These are phyloP conservation scores for Augochlora pura DNA, from an alignment of 1,140 invertebrate genomes.

Conservation along the genomic window DNA sequence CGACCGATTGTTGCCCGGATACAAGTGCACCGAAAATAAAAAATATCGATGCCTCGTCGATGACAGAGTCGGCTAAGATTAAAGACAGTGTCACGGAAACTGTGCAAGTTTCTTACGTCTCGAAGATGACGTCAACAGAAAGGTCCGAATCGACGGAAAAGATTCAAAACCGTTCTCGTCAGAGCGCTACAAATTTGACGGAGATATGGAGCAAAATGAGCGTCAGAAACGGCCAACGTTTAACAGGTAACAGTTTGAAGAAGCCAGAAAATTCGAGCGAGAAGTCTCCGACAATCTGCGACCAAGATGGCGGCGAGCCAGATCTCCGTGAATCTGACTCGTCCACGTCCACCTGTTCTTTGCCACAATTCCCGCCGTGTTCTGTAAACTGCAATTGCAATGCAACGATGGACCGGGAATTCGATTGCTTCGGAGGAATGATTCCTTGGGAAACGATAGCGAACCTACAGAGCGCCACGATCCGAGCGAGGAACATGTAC, in stretches of 20 bases:
- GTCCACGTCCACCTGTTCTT: background rate
- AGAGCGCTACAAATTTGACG: background rate
- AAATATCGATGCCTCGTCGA: background rate
- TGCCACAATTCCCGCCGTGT: background rate
- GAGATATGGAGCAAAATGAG: background rate
- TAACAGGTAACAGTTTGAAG: background rate
- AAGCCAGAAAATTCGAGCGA: background rate
- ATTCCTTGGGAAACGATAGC: conserved; percentile 29
- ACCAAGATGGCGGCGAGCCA: background rate
- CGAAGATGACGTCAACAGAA: background rate
- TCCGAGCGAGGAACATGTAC: conserved; percentile 55
- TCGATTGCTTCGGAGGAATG: background rate
- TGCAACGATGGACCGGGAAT: background rate
- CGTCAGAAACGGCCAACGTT: background rate
- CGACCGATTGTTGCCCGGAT: background rate
- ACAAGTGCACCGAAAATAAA: background rate
- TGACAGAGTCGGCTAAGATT: background rate
- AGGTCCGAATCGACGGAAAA: background rate
- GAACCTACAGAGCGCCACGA: conserved; percentile 48
- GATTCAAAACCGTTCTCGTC: too few relatives aligned
- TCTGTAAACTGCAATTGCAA: background rate
- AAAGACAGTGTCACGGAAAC: background rate
- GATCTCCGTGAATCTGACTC: background rate
- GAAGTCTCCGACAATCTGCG: too few relatives aligned
- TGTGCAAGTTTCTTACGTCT: background rate